phyloP scores from a whole-genome alignment of 2,797 vertebrate species.

The Epinephelus awoara region DNA sequence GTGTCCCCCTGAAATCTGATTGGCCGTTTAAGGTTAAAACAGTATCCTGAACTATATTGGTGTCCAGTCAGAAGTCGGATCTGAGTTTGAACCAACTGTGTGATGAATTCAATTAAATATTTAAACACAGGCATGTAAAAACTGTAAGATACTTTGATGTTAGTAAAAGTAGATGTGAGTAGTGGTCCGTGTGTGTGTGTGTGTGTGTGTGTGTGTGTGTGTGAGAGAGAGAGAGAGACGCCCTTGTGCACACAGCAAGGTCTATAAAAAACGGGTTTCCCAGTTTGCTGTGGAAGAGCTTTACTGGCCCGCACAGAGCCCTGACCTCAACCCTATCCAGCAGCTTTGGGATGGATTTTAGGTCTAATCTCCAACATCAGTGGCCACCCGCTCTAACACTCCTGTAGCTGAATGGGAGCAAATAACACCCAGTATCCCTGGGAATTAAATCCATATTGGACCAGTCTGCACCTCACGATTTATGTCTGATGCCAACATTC shows the following conservation, averaged over 20 bases:
- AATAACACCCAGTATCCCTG: constrained; percentile 7
- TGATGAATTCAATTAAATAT: too few relatives aligned
- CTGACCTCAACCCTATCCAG: constrained; percentile 17
- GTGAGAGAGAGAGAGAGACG: too few relatives aligned
- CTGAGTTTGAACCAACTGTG: too few relatives aligned
- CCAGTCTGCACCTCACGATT: not conserved
- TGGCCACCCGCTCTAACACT: not conserved
- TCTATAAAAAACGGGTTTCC: not conserved
- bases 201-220: too few relatives aligned
- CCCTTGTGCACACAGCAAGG: too few relatives aligned
- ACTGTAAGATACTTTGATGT: too few relatives aligned
- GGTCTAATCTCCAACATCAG: constrained; percentile 24
- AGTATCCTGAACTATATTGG: too few relatives aligned
- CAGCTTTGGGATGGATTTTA: constrained; percentile 13
- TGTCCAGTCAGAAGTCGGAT: too few relatives aligned
- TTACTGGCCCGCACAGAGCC: not conserved
- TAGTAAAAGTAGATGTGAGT: too few relatives aligned
- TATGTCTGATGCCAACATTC: not conserved
- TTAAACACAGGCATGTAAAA: not conserved
- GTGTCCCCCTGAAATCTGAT: not conserved
- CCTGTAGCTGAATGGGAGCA: constrained; percentile 9
- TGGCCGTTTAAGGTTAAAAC: too few relatives aligned
- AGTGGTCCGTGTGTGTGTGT: too few relatives aligned
- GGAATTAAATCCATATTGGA: constrained; percentile 14
- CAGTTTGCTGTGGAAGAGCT: constrained; percentile 3